A percentile compares a stretch with the other conserved stretches of the same genome.
phyloP scores from a whole-genome alignment of 2,888 invertebrate species.

The Anagyrus pseudococci region DNA sequence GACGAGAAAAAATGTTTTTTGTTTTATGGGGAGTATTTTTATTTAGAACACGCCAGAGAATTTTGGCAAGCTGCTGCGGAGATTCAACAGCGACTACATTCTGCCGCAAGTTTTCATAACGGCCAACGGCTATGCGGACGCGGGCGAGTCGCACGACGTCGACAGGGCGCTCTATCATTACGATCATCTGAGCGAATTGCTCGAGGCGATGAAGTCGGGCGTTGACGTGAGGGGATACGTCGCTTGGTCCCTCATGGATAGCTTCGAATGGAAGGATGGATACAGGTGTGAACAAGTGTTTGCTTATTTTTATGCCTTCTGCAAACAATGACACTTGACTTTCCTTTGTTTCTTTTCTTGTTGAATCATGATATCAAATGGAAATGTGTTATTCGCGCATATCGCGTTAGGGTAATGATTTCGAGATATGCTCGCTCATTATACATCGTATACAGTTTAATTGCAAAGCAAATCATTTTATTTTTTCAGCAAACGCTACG shows the following conservation, averaged over 20 bases:
- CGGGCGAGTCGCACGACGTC: conserved; percentile 63
- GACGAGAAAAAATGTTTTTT: neutral
- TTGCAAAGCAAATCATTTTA: conserved; percentile 16
- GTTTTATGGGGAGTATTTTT: neutral
- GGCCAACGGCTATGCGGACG: conserved; percentile 68
- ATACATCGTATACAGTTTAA: too few species aligned
- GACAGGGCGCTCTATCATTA: conserved; percentile 58
- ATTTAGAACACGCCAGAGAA: conserved; percentile 70
- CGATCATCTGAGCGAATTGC: conserved; percentile 48
- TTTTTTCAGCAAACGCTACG: conserved; percentile 63
- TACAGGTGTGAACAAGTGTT: conserved; percentile 78
- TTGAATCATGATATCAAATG: too few species aligned
- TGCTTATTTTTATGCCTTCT: too few species aligned
- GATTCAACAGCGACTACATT: conserved; percentile 63
- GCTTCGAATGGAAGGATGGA: conserved; percentile 79
- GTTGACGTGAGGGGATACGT: conserved; percentile 67
- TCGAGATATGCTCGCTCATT: too few species aligned
- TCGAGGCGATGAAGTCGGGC: conserved; percentile 44
- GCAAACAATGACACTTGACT: too few species aligned
- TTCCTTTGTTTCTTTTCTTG: too few species aligned
- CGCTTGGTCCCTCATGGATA: conserved; percentile 79
- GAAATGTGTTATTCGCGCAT: too few species aligned
- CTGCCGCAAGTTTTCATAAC: conserved; percentile 68
- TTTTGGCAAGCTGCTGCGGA: conserved; percentile 66
- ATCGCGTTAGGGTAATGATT: too few species aligned